Conservation (phyloP, 1,140 invertebrate species). For the Leptinotarsa texana region DNA sequence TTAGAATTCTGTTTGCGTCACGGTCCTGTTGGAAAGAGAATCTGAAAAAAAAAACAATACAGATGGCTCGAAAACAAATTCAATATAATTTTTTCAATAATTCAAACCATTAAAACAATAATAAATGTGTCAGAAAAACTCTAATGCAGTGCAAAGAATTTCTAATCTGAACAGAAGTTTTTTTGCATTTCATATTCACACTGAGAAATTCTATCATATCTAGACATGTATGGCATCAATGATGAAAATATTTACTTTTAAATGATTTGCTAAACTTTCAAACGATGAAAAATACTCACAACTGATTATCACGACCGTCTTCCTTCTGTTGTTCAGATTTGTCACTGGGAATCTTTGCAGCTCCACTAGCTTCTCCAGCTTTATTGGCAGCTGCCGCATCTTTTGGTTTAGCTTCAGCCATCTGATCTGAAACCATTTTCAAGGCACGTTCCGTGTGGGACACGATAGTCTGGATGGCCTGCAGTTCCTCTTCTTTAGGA, state of each 20-base stretch:
- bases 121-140: too few species aligned
- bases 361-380: constrained; percentile 43
- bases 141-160: too few species aligned
- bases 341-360: constrained; percentile 46
- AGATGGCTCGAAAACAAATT: neutral
- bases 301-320: constrained; percentile 76
- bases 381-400: constrained; percentile 26
- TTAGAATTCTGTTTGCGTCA: constrained; percentile 74
- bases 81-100: neutral
- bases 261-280: too few species aligned
- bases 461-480: constrained; percentile 89
- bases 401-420: constrained; percentile 64
- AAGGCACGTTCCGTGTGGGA: constrained; percentile 93
- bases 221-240: too few species aligned
- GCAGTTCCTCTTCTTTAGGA: constrained; percentile 89
- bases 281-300: constrained; percentile 59
- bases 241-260: too few species aligned
- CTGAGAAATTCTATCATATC: too few species aligned
- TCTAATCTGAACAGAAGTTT: too few species aligned
- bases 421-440: constrained; percentile 89
- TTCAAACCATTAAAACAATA: neutral
- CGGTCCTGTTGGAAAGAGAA: constrained; percentile 78
- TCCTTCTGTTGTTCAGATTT: constrained; percentile 64
- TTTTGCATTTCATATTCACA: too few species aligned
- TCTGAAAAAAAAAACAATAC: constrained; percentile 47